Percentiles rank a stretch among this genome's conserved stretches.
Evolutionary conservation across 2,888 invertebrate species (phyloP).

Genomic region (Drosophila yooni): DNA sequence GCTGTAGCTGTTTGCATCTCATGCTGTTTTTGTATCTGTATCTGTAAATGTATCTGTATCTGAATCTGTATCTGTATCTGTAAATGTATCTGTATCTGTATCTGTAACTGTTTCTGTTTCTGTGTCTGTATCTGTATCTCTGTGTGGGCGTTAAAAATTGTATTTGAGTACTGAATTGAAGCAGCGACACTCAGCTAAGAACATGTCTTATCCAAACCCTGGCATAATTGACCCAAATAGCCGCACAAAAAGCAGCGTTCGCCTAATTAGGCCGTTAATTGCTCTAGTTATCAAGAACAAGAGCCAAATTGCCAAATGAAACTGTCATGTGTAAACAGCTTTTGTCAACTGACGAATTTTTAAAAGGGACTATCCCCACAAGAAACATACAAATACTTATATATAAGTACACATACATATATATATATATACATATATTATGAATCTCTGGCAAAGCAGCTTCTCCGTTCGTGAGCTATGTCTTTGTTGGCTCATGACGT

Average conservation of each 20-base stretch:
- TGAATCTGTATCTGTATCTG: neutral
- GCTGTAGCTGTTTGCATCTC: neutral
- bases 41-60: no score
- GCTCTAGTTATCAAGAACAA: conserved; percentile 41
- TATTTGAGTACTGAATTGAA: conserved; percentile 26
- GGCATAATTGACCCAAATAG: conserved; percentile 53
- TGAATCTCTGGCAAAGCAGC: neutral
- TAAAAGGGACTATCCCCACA: neutral
- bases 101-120: conserved; percentile 2
- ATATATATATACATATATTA: neutral
- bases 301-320: conserved; percentile 27
- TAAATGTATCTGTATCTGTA: neutral
- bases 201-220: conserved; percentile 26
- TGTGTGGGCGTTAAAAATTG: conserved; percentile 30
- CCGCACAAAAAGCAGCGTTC: conserved; percentile 9
- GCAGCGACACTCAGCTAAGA: conserved; percentile 24
- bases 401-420: neutral
- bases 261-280: conserved; percentile 11
- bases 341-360: neutral
- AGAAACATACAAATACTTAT: neutral
- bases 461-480: neutral
- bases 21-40: neutral
- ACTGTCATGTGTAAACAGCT: conserved; percentile 27
- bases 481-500: conserved; percentile 22
- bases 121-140: neutral